A percentile compares a stretch with the other conserved stretches of the same genome.
Conservation (phyloP, 2,113 vertebrate species). For the Opisthocomus hoazin region DNA sequence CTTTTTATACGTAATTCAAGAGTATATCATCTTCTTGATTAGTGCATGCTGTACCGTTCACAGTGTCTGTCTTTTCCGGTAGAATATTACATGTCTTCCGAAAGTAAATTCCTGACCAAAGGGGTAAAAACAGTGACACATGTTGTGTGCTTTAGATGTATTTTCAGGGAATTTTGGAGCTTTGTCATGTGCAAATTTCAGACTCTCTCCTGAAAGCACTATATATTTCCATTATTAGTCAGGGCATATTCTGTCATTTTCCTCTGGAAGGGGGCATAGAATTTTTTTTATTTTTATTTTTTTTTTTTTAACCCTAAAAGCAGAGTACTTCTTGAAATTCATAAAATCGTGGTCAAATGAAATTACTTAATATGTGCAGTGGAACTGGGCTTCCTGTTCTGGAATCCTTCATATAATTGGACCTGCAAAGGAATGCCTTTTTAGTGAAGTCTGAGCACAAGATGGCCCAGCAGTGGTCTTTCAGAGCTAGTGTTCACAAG, state of each 20-base stretch:
- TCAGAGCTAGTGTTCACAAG: neutral
- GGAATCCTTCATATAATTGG: neutral
- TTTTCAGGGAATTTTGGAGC: neutral
- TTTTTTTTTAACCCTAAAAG: neutral
- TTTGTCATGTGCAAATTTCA: neutral
- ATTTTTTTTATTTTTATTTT: neutral
- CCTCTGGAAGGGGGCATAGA: neutral
- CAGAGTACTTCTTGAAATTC: neutral
- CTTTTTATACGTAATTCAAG: neutral
- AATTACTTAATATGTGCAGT: neutral
- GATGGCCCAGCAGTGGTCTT: neutral
- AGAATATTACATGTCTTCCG: neutral
- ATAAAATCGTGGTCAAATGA: neutral
- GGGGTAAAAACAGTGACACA: neutral
- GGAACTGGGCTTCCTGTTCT: neutral
- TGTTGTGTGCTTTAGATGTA: neutral
- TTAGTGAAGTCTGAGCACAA: neutral
- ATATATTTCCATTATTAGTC: neutral
- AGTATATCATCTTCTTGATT: neutral
- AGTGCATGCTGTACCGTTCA: neutral
- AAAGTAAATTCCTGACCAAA: neutral
- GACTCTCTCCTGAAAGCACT: neutral
- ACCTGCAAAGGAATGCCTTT: neutral
- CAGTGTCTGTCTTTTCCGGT: neutral
- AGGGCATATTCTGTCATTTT: neutral